Conservation (phyloP, 2,797 vertebrate species). For the Micromesistius poutassou region DNA sequence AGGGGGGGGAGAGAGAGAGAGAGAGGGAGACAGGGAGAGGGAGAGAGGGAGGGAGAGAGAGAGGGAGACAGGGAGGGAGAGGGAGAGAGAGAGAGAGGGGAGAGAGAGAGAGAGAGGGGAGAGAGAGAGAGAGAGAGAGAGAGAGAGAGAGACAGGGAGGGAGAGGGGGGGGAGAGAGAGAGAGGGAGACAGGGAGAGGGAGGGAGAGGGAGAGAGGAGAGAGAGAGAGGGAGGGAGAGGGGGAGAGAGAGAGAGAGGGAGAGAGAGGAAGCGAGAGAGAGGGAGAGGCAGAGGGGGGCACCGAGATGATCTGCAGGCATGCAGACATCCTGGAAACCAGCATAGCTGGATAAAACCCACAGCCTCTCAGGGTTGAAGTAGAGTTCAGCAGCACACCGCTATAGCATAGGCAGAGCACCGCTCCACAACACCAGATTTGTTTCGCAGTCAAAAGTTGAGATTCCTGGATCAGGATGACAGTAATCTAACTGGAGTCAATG, state of each 20-base stretch:
- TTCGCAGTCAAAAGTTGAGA: not conserved
- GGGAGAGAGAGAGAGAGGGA: constrained; percentile 7
- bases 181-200: not conserved
- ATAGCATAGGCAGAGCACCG: constrained; percentile 26
- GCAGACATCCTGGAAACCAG: constrained; percentile 39
- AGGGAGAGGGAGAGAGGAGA: constrained; percentile 28
- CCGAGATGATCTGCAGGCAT: constrained; percentile 44
- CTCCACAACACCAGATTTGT: not conserved
- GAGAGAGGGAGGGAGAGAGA: not conserved
- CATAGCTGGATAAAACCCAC: constrained; percentile 20
- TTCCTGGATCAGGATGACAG: constrained; percentile 2
- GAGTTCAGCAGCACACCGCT: constrained; percentile 59
- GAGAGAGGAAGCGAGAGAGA: not conserved
- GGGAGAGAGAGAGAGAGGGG: not conserved
- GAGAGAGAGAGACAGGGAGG: not conserved
- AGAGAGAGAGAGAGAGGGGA: constrained; percentile 25
- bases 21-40: not conserved
- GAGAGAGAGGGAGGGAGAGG: not conserved
- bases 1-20: not conserved
- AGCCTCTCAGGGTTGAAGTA: constrained; percentile 47
- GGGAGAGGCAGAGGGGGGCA: constrained; percentile 14
- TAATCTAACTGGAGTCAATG: not conserved
- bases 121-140: constrained; percentile 22
- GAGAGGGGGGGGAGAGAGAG: not conserved
- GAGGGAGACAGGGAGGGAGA: not conserved